Base-by-base conservation (phyloP, 2,888 invertebrate species). In the Ectobius pallidus region DNA sequence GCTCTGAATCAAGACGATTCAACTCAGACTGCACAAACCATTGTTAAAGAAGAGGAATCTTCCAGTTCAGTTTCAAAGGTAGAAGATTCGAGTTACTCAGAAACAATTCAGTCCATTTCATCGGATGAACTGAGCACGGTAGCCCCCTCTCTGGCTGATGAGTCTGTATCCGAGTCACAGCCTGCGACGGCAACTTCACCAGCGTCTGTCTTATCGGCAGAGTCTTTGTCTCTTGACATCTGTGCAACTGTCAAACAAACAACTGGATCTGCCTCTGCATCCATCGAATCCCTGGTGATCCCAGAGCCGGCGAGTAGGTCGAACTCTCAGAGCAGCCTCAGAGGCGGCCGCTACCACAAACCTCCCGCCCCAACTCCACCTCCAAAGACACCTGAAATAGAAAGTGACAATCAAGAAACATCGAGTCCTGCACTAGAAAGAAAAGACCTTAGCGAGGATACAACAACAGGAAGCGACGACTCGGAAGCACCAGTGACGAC, bases 321-420 rank as follows among this genome's bases (percentile, higher is more conserved):
- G 4, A 39, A 16, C 18, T 52, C 69, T 27, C 55, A 55, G 63
- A 34, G 14, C 16, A 71, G 52, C 49, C 32, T 63, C 22, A 81
- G 86, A 44, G 84, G 85, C 0, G 87, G 87, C 9, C 85, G 82
- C 77, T 87, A 87, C 76, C 80, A 86, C 72, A 87, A 87, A 79
- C 85, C 82, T 75, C 81, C 82, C 25, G 87, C 87, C 1, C 87
- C 87, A 0, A 81, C 79, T 74, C 84, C 82, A 11, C 86, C 86
- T 30, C 71, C 76, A 20, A 72, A 76, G 16, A 72, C 58, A 7
- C 77, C 73, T 46, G 75, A 78, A n/a, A 78, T 78, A 74, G 77
- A 77, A 27, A 7, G n/a, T 46, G 63, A 63, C 20, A 32, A 44
- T 20, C 65, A 62, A 27, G 52, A 72, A n/a, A 72, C 62, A 49